phyloP scores from a whole-genome alignment of 2,888 invertebrate genomes.

The Andrena bicolor region DNA sequence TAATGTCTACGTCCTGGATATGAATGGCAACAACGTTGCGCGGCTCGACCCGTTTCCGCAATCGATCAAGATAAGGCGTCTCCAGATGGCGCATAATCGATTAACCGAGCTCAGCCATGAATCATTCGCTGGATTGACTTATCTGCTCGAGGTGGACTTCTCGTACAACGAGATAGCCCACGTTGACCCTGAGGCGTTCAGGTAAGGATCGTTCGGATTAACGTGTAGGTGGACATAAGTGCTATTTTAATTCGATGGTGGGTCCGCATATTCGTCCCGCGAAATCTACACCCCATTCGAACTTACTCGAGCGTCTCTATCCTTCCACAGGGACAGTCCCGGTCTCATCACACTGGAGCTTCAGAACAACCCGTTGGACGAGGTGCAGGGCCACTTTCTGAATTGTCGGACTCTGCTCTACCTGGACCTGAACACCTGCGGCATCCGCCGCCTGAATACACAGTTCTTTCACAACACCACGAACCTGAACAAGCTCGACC shows the following conservation, averaged over 20 bases:
- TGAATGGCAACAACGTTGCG: slow-evolving; percentile 90
- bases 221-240: not conserved
- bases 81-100: slow-evolving; percentile 90
- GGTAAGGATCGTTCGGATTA: slow-evolving; percentile 84
- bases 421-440: slow-evolving; percentile 89
- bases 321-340: slow-evolving; percentile 87
- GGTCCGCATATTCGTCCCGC: not conserved
- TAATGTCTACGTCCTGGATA: slow-evolving; percentile 90
- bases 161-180: slow-evolving; percentile 89
- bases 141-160: slow-evolving; percentile 90
- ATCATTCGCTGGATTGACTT: slow-evolving; percentile 88
- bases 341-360: slow-evolving; percentile 90
- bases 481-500: slow-evolving; percentile 89
- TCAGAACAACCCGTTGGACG: slow-evolving; percentile 89
- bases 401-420: slow-evolving; percentile 89
- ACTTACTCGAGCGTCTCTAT: slow-evolving; percentile 16
- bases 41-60: slow-evolving; percentile 88
- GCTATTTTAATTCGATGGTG: not conserved
- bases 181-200: slow-evolving; percentile 89
- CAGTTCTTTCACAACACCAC: slow-evolving; percentile 90
- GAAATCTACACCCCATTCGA: not conserved
- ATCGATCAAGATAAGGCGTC: slow-evolving; percentile 89
- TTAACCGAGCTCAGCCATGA: slow-evolving; percentile 87
- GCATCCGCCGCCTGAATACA: slow-evolving; percentile 87
- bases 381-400: slow-evolving; percentile 89